Evolutionary conservation across 2,113 vertebrate genomes (phyloP).

Genomic region (Myrmecobius fasciatus): DNA sequence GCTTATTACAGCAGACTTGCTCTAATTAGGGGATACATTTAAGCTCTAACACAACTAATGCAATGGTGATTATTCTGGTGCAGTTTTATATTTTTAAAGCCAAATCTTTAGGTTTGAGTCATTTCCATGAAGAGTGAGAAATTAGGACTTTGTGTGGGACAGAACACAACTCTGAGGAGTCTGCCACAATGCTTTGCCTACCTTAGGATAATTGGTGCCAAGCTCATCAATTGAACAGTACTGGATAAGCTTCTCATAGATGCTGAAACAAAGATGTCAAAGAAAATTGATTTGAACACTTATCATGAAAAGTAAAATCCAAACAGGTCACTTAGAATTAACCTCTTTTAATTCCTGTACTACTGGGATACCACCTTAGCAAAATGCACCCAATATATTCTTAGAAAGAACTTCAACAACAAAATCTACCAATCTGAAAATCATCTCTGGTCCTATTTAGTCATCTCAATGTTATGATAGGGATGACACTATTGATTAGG

Average conservation of each 20-base stretch:
- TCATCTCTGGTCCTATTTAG: not conserved
- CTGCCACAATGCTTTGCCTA: no score
- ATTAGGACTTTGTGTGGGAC: not conserved
- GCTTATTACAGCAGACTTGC: not conserved
- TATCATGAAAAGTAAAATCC: rapidly evolving
- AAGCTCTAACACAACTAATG: not conserved
- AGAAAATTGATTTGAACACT: not conserved
- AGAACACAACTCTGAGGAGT: no score
- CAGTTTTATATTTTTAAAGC: not conserved
- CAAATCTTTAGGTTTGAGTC: not conserved
- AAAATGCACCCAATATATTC: not conserved
- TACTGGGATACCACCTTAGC: not conserved
- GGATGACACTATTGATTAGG: not conserved
- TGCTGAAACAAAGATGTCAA: conserved; percentile 85
- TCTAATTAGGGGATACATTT: not conserved
- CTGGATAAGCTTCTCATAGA: conserved; percentile 99
- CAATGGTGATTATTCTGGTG: not conserved
- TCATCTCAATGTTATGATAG: not conserved
- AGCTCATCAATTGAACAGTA: conserved; percentile 98
- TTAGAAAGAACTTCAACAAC: not conserved
- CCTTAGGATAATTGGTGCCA: conserved; percentile 98
- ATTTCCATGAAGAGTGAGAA: not conserved
- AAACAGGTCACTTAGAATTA: not conserved
- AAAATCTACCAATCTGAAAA: not conserved
- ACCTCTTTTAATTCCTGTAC: not conserved